Base-by-base conservation (phyloP, 1,140 invertebrate genomes). In the Helicoverpa zea region DNA sequence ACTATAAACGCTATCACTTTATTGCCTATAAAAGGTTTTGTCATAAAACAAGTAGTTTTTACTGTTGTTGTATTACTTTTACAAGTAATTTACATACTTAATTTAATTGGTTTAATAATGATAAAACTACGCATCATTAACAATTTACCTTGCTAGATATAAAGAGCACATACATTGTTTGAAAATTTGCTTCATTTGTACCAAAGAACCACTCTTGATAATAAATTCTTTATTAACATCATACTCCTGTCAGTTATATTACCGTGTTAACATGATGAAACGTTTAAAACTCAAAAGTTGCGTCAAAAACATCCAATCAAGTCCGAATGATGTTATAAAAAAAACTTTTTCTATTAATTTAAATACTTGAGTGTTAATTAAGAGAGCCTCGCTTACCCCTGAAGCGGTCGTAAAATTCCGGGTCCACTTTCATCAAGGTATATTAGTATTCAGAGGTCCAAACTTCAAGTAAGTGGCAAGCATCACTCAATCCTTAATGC, bases 401-500 rank as follows among this genome's bases (percentile, higher is more conserved):
- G 7, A 11, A 16, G 13, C 43, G 43, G 47, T 76, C 73, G 47
- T 76, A 76, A 76, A 76, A 47, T 23, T 63, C 43, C 18, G 47
- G 64, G 16, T 54, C n/a, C 11, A 29, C 18, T 18, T 63, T 77
- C 75, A 64, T 77, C 29, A 77, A 54, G 13, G 43, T 29, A 14
- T 66, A 66, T 66, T 77, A 66, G 49, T 77, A 77, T 77, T 54
- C 75, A 75, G 4, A 54, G 75, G 16, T 64, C 29, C 49, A 77
- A 77, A 77, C 49, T 77, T 77, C 3, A 35, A n/a, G n/a, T 54
- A 63, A 76, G 73, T 29, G 16, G n/a, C 29, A 54, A 66, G 61
- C 73, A 76, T 76, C 73, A 76, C 75, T 77, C 75, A 66, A 77
- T 77, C 29, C 59, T 66, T 66, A 64, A 77, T 77, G 75, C 35